Percentiles rank a stretch among this genome's conserved stretches.
Conservation (phyloP, 2,113 vertebrate genomes). For the Sclerurus mexicanus region DNA sequence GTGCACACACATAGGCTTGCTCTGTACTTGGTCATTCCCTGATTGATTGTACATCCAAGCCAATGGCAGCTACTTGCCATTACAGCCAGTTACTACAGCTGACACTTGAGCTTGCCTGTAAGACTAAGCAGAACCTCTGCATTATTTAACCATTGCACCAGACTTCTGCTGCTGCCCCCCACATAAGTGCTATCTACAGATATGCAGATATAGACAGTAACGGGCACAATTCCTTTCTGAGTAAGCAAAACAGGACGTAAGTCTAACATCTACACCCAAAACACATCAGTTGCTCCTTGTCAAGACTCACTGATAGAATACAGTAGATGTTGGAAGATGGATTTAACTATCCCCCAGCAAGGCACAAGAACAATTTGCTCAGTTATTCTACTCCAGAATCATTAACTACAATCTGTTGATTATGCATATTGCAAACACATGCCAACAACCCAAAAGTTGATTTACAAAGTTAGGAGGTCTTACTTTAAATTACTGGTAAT, state of each 20-base stretch:
- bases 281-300: too few relatives aligned
- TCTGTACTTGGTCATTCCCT: not conserved
- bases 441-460: not conserved
- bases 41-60: not conserved
- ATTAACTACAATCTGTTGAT: not conserved
- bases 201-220: fast-evolving
- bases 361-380: not conserved
- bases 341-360: not conserved
- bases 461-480: not conserved
- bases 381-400: not conserved
- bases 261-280: not conserved
- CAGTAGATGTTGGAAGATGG: fast-evolving
- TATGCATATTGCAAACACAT: not conserved
- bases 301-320: not conserved
- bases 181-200: not conserved
- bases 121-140: not conserved
- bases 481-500: not conserved
- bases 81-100: not conserved
- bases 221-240: not conserved
- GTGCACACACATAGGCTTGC: fast-evolving
- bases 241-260: not conserved
- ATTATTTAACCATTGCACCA: not conserved
- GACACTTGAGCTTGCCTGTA: not conserved
- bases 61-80: not conserved
- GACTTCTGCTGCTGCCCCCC: not conserved